phyloP scores from a whole-genome alignment of 2,797 vertebrate species.

The Momotus momota region DNA sequence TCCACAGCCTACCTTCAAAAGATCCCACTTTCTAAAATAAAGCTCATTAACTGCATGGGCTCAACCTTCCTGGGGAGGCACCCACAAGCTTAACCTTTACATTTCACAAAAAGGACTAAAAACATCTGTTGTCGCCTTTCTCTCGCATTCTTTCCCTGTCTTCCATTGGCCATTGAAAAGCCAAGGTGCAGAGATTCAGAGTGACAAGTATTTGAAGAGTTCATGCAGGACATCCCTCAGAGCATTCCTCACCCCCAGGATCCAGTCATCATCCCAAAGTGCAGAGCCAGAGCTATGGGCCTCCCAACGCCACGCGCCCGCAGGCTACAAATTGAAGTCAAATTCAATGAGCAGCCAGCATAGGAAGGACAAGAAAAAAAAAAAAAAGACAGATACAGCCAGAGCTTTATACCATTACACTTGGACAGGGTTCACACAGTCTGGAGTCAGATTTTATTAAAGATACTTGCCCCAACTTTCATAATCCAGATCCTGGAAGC shows the following conservation, averaged over 20 bases:
- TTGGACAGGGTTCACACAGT: neutral
- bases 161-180: neutral
- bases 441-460: neutral
- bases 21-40: neutral
- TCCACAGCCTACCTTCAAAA: neutral
- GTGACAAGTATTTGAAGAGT: neutral
- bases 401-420: neutral
- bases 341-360: neutral
- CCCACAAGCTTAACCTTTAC: neutral
- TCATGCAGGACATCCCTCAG: neutral
- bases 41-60: neutral
- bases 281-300: neutral
- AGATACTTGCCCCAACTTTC: fast-evolving
- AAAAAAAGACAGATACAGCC: neutral
- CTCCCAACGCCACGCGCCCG: neutral
- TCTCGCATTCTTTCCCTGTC: neutral
- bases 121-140: neutral
- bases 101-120: neutral
- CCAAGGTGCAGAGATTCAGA: neutral
- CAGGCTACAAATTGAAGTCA: neutral
- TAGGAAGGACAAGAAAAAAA: fast-evolving
- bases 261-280: neutral
- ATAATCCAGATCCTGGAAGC: neutral
- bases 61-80: neutral
- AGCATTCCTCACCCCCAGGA: neutral